Conservation (phyloP, 2,888 invertebrate genomes). For the Diadromus collaris region DNA sequence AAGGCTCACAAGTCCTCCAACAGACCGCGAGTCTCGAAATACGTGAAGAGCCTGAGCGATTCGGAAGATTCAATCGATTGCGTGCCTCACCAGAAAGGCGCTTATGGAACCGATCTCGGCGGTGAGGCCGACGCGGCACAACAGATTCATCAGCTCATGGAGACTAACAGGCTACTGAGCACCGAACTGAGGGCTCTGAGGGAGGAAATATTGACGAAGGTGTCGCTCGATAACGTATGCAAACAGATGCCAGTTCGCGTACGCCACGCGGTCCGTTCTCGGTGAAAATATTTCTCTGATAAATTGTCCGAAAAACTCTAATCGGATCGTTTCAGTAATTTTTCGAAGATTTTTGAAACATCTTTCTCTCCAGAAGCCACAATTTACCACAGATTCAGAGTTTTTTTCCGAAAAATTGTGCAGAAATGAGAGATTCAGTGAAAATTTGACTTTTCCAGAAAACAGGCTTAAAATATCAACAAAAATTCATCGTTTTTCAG, state of each 20-base stretch:
- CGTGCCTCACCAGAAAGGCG: slow-evolving; percentile 70
- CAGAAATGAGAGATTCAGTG: no score
- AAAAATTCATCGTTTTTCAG: no score
- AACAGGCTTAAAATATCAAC: no score
- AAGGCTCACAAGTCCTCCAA: slow-evolving; percentile 68
- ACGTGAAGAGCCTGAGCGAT: slow-evolving; percentile 74
- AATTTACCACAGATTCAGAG: no score
- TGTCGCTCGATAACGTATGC: slow-evolving; percentile 69
- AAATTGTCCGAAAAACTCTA: no score
- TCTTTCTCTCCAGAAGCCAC: no score
- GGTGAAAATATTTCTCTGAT: no score
- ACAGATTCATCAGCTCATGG: slow-evolving; percentile 73
- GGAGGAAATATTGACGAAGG: slow-evolving; percentile 68
- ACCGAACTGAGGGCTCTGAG: slow-evolving; percentile 71
- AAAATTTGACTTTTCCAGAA: no score
- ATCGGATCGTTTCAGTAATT: no score
- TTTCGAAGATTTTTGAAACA: no score
- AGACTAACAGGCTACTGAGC: slow-evolving; percentile 71
- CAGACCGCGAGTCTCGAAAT: slow-evolving; percentile 70
- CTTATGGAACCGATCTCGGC: slow-evolving; percentile 70
- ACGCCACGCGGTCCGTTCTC: not conserved
- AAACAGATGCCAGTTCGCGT: not conserved
- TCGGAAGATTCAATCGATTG: slow-evolving; percentile 77
- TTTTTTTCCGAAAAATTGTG: no score
- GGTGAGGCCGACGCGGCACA: slow-evolving; percentile 68